A percentile compares a stretch with the other conserved stretches of the same genome.
These are phyloP conservation scores for Periophthalmus magnuspinnatus DNA, from an alignment of 2,797 vertebrate genomes.

Conservation along the genomic window DNA sequence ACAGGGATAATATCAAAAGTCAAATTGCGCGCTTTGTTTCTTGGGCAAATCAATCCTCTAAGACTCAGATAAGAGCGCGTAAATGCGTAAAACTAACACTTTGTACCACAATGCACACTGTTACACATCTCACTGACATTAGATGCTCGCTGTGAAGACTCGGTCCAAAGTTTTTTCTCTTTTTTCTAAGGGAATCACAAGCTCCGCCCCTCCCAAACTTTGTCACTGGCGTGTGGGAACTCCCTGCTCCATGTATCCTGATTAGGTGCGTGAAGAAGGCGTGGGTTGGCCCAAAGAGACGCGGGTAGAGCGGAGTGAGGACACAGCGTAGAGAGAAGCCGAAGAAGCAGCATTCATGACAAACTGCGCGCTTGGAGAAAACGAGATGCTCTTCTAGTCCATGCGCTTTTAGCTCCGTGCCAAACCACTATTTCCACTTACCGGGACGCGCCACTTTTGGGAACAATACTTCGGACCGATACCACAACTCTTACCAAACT, in stretches of 20 bases:
- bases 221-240: conserved; percentile 69
- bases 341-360: conserved; percentile 58
- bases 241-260: conserved; percentile 66
- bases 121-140: conserved; percentile 23
- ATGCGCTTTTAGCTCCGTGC: conserved; percentile 45
- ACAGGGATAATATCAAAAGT: conserved; percentile 5
- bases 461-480: conserved; percentile 4
- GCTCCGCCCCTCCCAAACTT: conserved; percentile 72
- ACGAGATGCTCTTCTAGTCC: conserved; percentile 62
- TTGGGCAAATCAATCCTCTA: conserved; percentile 41
- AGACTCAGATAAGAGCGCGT: conserved; percentile 29
- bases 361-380: conserved; percentile 39
- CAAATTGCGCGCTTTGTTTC: conserved; percentile 42
- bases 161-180: conserved; percentile 11
- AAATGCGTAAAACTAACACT: neutral
- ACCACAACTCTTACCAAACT: conserved; percentile 16
- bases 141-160: conserved; percentile 20
- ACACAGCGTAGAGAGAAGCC: conserved; percentile 45
- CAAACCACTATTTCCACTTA: conserved; percentile 14
- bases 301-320: conserved; percentile 31
- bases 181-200: conserved; percentile 60
- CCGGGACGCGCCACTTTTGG: conserved; percentile 19
- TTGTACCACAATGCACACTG: neutral
- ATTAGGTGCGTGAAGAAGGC: conserved; percentile 68
- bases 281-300: conserved; percentile 32